Conservation (phyloP, 2,797 vertebrate genomes). For the Acanthornis magna region DNA sequence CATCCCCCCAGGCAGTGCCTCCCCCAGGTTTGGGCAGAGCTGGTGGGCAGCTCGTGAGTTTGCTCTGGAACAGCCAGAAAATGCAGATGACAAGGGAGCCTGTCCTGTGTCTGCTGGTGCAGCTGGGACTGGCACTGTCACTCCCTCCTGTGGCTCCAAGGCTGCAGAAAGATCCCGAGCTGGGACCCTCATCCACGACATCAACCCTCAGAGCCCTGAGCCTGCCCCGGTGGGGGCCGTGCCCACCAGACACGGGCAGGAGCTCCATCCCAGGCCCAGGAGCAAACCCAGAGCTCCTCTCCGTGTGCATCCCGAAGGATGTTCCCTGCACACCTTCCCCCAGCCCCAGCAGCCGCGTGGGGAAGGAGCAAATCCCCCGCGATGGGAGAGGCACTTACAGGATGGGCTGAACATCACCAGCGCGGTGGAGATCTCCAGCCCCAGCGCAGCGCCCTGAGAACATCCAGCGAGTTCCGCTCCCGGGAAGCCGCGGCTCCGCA, state of each 20-base stretch:
- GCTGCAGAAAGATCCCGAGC: background rate
- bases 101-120: rapidly evolving
- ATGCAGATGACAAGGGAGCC: background rate
- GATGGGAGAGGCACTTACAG: background rate
- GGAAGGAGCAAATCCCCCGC: background rate
- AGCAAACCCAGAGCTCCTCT: rapidly evolving
- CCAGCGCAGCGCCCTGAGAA: background rate
- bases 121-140: rapidly evolving
- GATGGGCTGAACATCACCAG: constrained; percentile 31
- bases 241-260: rapidly evolving
- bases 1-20: background rate
- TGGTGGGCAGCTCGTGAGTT: rapidly evolving
- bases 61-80: background rate
- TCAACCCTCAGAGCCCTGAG: background rate
- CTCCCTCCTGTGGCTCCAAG: background rate
- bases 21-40: background rate
- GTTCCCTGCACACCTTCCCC: rapidly evolving
- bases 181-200: rapidly evolving
- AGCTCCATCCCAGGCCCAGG: background rate
- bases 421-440: background rate
- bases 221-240: rapidly evolving
- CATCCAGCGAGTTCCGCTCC: constrained; percentile 25
- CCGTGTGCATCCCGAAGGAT: rapidly evolving
- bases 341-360: background rate
- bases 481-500: background rate